Evolutionary conservation across 2,888 invertebrate species (phyloP).

Genomic region (Archaeoteleia sp.): DNA sequence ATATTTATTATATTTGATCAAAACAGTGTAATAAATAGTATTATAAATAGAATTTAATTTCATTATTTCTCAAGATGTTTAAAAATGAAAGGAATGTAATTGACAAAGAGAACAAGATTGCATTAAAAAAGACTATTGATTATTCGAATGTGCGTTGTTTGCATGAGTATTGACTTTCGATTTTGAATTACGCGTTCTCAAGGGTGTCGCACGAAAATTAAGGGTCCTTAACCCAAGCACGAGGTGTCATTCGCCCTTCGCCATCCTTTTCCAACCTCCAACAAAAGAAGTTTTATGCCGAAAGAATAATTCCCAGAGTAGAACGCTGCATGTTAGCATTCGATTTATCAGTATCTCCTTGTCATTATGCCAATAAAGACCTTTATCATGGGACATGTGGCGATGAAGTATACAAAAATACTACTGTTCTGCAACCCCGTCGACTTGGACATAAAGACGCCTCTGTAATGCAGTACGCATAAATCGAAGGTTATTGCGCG

Average conservation of each 20-base stretch:
- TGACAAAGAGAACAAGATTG: too few species aligned
- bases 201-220: not conserved
- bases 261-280: slow-evolving; percentile 17
- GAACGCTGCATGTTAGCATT: slow-evolving; percentile 43
- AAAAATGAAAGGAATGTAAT: too few species aligned
- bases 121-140: too few species aligned
- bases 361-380: slow-evolving; percentile 57
- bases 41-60: too few species aligned
- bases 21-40: too few species aligned
- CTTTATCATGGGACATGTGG: slow-evolving; percentile 65
- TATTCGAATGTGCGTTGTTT: too few species aligned
- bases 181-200: not conserved
- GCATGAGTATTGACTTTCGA: too few species aligned
- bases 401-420: slow-evolving; percentile 67
- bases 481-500: slow-evolving; percentile 55
- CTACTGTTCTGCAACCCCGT: slow-evolving; percentile 68
- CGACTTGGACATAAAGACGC: slow-evolving; percentile 59
- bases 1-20: too few species aligned
- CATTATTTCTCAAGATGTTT: too few species aligned
- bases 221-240: slow-evolving; percentile 30
- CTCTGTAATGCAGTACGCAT: slow-evolving; percentile 59
- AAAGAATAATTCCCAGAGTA: slow-evolving; percentile 43
- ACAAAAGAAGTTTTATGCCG: slow-evolving; percentile 47
- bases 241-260: slow-evolving; percentile 31
- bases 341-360: slow-evolving; percentile 51